Conservation (phyloP, 2,888 invertebrate species). For the Himalopsyche tibetana region DNA sequence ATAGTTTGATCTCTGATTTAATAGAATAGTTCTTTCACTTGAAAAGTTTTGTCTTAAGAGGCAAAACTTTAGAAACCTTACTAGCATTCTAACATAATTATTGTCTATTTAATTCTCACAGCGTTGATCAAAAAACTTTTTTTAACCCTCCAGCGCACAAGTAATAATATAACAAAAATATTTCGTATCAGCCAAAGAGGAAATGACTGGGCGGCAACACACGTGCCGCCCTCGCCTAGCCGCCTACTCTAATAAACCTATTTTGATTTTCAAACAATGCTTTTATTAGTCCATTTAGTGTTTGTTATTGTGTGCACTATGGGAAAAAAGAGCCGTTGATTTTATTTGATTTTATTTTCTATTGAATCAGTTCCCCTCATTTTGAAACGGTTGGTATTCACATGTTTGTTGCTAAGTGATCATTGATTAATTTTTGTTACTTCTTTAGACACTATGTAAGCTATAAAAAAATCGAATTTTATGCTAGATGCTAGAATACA, state of each 20-base stretch:
- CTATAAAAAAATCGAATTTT: too few species aligned
- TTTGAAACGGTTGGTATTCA: neutral
- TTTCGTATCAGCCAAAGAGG: neutral
- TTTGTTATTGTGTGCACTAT: conserved; percentile 25
- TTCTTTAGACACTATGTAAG: too few species aligned
- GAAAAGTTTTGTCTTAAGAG: too few species aligned
- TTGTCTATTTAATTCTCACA: neutral
- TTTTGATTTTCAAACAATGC: conserved; percentile 48
- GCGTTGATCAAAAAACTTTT: neutral
- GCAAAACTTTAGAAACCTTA: too few species aligned
- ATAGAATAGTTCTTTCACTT: too few species aligned
- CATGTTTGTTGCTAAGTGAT: neutral
- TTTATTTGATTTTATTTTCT: neutral
- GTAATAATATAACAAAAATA: conserved; percentile 13
- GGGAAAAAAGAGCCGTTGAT: conserved; percentile 5
- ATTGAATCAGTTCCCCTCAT: neutral
- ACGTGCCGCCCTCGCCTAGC: conserved; percentile 12
- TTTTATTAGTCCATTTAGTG: conserved; percentile 16
- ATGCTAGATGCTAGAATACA: too few species aligned
- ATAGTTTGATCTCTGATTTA: too few species aligned
- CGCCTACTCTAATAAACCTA: conserved; percentile 39
- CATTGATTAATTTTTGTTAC: neutral
- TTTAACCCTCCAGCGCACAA: neutral
- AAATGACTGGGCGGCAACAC: conserved; percentile 18
- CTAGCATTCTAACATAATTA: too few species aligned